phyloP scores from a whole-genome alignment of 2,797 vertebrate genomes.

The Lacerta bilineata region DNA sequence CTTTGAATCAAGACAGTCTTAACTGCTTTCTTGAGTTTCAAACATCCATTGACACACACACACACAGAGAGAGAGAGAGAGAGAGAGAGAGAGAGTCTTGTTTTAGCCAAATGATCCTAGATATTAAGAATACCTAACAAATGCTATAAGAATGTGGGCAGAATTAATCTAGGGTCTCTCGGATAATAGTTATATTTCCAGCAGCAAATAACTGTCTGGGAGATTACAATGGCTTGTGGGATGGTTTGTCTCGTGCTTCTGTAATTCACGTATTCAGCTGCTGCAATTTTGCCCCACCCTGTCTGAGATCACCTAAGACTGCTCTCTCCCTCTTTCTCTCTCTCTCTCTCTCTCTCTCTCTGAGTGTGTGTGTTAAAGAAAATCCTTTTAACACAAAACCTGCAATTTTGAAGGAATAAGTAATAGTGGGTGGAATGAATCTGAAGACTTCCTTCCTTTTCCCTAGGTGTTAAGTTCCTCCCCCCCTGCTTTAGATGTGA shows the following conservation, averaged over 20 bases:
- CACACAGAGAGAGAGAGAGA: not conserved
- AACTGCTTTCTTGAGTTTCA: not conserved
- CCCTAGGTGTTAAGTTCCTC: constrained; percentile 45
- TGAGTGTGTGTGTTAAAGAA: not conserved
- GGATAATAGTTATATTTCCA: not conserved
- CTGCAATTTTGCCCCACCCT: constrained; percentile 40
- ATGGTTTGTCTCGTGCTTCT: not conserved
- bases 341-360: constrained; percentile 20
- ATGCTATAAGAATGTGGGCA: too few relatives aligned
- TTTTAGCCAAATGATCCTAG: not conserved
- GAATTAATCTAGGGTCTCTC: not conserved
- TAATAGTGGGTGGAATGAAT: constrained; percentile 47
- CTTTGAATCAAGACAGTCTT: not conserved
- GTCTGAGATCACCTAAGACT: constrained; percentile 49
- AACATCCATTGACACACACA: not conserved
- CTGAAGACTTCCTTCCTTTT: constrained; percentile 65
- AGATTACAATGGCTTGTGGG: not conserved
- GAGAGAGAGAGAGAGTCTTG: too few relatives aligned
- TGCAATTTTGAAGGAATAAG: constrained; percentile 67
- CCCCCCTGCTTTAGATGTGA: constrained; percentile 47
- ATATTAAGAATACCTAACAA: not conserved
- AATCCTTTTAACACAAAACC: constrained; percentile 72
- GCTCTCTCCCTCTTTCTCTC: constrained; percentile 18
- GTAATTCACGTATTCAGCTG: constrained; percentile 18
- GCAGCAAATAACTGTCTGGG: not conserved